Percentiles rank a stretch among this genome's conserved stretches.
Evolutionary conservation across 2,797 vertebrate genomes (phyloP).

Genomic region (Zenarchopterus dispar): DNA sequence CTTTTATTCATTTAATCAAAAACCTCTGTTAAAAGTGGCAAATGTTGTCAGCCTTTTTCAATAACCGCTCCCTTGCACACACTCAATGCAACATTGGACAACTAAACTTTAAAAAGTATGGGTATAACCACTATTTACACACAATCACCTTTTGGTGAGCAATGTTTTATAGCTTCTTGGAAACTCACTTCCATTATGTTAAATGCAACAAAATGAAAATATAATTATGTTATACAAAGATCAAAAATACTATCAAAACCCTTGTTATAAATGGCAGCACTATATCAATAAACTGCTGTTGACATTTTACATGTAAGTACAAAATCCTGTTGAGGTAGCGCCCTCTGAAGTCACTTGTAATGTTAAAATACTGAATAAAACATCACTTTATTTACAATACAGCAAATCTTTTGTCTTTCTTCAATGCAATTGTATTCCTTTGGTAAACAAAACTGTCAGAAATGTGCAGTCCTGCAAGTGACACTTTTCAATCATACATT

Average conservation of each 20-base stretch:
- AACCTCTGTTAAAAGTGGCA: conserved; percentile 84
- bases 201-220: conserved; percentile 87
- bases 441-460: conserved; percentile 87
- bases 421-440: conserved; percentile 85
- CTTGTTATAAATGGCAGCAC: conserved; percentile 89
- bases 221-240: conserved; percentile 91
- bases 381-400: conserved; percentile 85
- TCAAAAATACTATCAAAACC: conserved; percentile 90
- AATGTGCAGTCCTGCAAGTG: conserved; percentile 84
- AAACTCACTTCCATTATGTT: conserved; percentile 82
- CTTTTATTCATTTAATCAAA: conserved; percentile 84
- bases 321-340: conserved; percentile 88
- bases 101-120: conserved; percentile 81
- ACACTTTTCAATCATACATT: conserved; percentile 82
- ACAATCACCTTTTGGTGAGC: conserved; percentile 82
- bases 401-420: conserved; percentile 81
- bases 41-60: conserved; percentile 58
- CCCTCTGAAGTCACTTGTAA: conserved; percentile 88
- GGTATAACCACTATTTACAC: conserved; percentile 83
- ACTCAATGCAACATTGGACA: conserved; percentile 80
- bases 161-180: conserved; percentile 85
- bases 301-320: conserved; percentile 86
- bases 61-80: conserved; percentile 73
- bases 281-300: conserved; percentile 88
- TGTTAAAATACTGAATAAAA: conserved; percentile 88